Percentiles rank a stretch among this genome's conserved stretches.
phyloP scores from a whole-genome alignment of 2,888 invertebrate species.

The Eupithecia insigniata region DNA sequence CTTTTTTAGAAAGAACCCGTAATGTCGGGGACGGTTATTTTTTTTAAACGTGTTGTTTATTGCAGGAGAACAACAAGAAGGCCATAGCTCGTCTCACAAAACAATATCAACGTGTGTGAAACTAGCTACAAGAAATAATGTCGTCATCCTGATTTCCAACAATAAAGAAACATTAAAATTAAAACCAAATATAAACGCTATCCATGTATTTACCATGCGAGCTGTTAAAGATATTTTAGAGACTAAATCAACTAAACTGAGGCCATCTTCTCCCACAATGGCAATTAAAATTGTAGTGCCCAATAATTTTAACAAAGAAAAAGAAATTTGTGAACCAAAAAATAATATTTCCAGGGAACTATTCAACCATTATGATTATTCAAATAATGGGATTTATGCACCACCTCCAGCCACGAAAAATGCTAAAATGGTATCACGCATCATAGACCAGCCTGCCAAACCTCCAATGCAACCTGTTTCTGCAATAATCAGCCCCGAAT shows the following conservation, averaged over 20 bases:
- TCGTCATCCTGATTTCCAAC: conserved; percentile 38
- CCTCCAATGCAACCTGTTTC: neutral
- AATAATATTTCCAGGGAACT: neutral
- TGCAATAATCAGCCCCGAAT: neutral
- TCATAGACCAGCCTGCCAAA: neutral
- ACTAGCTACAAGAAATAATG: conserved; percentile 29
- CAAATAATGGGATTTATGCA: neutral
- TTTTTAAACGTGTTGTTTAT: neutral
- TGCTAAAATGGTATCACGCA: neutral
- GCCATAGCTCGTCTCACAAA: conserved; percentile 8
- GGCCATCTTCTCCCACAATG: conserved; percentile 25
- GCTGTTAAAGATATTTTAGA: conserved; percentile 31
- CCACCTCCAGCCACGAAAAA: neutral
- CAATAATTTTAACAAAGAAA: conserved; percentile 14
- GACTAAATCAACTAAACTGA: conserved; percentile 4
- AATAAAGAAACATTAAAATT: conserved; percentile 19
- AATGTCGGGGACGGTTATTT: neutral
- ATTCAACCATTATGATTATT: neutral
- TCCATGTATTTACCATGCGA: conserved; percentile 34
- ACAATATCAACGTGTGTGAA: conserved; percentile 35
- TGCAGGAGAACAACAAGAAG: conserved; percentile 33
- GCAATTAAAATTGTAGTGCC: conserved; percentile 33
- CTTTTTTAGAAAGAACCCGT: neutral
- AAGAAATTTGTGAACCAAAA: neutral
- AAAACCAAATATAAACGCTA: conserved; percentile 13